Percentiles rank a stretch among this genome's conserved stretches.
Evolutionary conservation across 1,140 invertebrate species (phyloP).

Genomic region (Pseudomyrmex dendroicus): DNA sequence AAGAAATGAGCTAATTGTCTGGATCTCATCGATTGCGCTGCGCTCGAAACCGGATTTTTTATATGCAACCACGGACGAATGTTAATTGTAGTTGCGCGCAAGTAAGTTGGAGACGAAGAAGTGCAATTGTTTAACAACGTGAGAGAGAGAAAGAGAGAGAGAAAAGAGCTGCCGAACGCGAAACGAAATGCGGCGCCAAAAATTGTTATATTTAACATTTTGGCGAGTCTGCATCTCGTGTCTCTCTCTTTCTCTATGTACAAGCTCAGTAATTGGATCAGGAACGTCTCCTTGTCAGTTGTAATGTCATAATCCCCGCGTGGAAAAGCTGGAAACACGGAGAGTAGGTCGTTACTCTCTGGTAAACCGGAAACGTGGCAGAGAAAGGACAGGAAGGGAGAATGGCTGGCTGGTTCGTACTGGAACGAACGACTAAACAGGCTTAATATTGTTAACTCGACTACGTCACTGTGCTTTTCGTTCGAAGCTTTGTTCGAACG

Average conservation of each 20-base stretch:
- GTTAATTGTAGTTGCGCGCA: constrained; percentile 6
- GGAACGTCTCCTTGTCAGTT: constrained; percentile 47
- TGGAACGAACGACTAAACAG: constrained; percentile 59
- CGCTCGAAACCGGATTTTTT: not conserved
- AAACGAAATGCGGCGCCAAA: not conserved
- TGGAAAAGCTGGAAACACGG: constrained; percentile 48
- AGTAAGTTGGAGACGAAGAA: not conserved
- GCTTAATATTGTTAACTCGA: constrained; percentile 55
- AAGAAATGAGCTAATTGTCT: constrained; percentile 53
- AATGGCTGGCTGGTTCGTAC: constrained; percentile 38
- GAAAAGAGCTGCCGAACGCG: not conserved
- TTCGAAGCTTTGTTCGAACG: constrained; percentile 21
- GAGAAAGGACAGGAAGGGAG: constrained; percentile 59
- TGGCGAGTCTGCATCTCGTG: constrained; percentile 1
- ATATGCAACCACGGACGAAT: constrained; percentile 31
- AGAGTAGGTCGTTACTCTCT: constrained; percentile 58
- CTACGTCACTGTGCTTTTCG: constrained; percentile 43
- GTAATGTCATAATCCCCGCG: constrained; percentile 52
- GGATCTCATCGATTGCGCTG: constrained; percentile 42
- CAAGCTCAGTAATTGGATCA: constrained; percentile 43
- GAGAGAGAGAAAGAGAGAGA: too few species aligned
- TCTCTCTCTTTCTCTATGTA: constrained; percentile 2
- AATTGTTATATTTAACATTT: constrained; percentile 30
- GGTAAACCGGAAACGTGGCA: constrained; percentile 53
- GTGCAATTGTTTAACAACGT: not conserved